Base-by-base conservation (phyloP, 2,888 invertebrate genomes). In the Catocala sponsa region DNA sequence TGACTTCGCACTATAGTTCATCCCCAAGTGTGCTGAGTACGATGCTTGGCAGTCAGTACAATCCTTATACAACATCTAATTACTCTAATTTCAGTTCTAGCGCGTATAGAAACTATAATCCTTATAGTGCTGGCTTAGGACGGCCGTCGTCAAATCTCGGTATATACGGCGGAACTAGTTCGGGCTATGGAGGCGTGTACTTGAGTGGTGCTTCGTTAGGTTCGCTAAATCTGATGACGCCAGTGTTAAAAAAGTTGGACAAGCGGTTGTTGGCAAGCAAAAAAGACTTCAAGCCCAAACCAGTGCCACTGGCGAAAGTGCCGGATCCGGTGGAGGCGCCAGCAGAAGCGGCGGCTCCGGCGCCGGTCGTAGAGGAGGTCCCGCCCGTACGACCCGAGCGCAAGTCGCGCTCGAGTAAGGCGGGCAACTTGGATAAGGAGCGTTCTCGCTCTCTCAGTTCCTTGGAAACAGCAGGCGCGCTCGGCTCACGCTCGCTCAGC, bases 171-270 rank as follows among this genome's bases (percentile, higher is more conserved):
- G 96, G 96, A 41, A 96, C 96, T 0, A 88, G 95, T 65, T 96
- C 96, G 4, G 96, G 96, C 6, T 97, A 97, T 79, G 97, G 97
- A 9, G 96, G 96, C 52, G 91, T 96, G 33, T 96, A 96, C 61
- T 90, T 97, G 70, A 96, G 96, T 60, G 94, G 96, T 43, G 94
- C 94, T 35, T 86, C 95, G 4, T 87, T 96, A 57, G 93, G 95
- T 25, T 95, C 96, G 4, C 90, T 95, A 47, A 96, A 95, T 87
- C 90, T 96, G 55, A 92, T 95, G 84, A 93, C 95, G 38, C 95
- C 96, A 46, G 95, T 92, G 80, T 84, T 94, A 64, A 94, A 94
- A 85, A 94, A 94, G 76, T 89, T 94, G 74, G 94, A 94, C 78
- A 94, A 94, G 78, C 91, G 86, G 68, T 81, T 94, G 68, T 80